These are phyloP conservation scores for Dipodomys stephensi DNA, from an alignment of 2,113 vertebrate species.

Conservation along the genomic window DNA sequence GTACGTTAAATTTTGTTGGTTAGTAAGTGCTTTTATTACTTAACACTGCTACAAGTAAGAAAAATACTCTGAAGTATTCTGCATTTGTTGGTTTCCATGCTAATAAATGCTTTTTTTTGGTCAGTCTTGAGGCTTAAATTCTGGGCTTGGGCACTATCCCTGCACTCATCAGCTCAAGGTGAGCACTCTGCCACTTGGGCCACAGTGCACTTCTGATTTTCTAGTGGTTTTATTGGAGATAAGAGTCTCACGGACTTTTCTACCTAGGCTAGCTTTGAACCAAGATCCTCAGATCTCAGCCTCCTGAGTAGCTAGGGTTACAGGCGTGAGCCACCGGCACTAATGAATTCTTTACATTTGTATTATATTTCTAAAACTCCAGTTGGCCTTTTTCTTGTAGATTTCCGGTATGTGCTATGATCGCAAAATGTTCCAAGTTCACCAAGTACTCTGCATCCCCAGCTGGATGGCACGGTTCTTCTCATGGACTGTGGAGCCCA, in stretches of 20 bases:
- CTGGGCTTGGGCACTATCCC: too few species aligned
- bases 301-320: too few species aligned
- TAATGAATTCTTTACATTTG: neutral
- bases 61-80: neutral
- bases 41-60: neutral
- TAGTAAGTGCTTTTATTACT: neutral
- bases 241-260: too few species aligned
- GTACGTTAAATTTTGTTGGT: neutral
- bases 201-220: too few species aligned
- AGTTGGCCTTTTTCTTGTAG: slow-evolving; percentile 83
- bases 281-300: too few species aligned
- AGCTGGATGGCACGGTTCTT: slow-evolving; percentile 90
- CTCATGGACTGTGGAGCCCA: slow-evolving; percentile 91
- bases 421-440: slow-evolving; percentile 88
- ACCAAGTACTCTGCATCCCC: slow-evolving; percentile 91
- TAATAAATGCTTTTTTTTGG: neutral
- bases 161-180: too few species aligned
- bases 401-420: slow-evolving; percentile 93
- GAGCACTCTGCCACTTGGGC: too few species aligned
- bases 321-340: neutral
- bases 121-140: too few species aligned
- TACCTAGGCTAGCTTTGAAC: too few species aligned
- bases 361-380: neutral
- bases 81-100: neutral
- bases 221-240: too few species aligned